These are phyloP conservation scores for Pheosia tremula DNA, from an alignment of 2,888 invertebrate species.

Conservation along the genomic window DNA sequence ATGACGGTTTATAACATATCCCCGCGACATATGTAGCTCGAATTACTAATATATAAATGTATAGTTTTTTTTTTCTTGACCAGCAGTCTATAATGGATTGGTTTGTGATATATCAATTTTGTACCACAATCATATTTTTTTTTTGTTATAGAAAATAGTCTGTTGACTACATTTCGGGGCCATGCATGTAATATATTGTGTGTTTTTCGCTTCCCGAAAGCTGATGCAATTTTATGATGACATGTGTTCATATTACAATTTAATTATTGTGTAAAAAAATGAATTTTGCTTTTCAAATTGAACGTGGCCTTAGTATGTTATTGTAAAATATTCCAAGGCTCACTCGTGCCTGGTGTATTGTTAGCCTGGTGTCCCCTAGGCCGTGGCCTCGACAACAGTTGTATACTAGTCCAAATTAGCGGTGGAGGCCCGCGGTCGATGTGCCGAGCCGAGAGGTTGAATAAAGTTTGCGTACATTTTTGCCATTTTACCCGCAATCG, in stretches of 20 bases:
- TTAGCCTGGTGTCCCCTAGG: constrained; percentile 11
- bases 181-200: constrained; percentile 32
- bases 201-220: constrained; percentile 23
- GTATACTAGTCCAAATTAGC: constrained; percentile 37
- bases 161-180: constrained; percentile 36
- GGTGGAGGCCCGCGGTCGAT: constrained; percentile 11
- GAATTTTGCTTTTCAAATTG: too few relatives aligned
- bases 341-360: background rate
- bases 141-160: constrained; percentile 34
- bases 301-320: constrained; percentile 15
- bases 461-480: constrained; percentile 24
- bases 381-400: constrained; percentile 12
- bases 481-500: constrained; percentile 38
- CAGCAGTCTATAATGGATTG: constrained; percentile 41
- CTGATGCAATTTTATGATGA: too few relatives aligned
- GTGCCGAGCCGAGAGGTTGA: constrained; percentile 8
- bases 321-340: too few relatives aligned
- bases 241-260: too few relatives aligned
- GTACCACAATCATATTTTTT: constrained; percentile 39
- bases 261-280: too few relatives aligned
- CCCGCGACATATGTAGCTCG: constrained; percentile 48
- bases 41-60: constrained; percentile 59
- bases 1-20: constrained; percentile 23
- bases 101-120: constrained; percentile 49
- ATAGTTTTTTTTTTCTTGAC: constrained; percentile 46